Evolutionary conservation across 2,888 invertebrate species (phyloP).

Genomic region (Eupithecia dodoneata): DNA sequence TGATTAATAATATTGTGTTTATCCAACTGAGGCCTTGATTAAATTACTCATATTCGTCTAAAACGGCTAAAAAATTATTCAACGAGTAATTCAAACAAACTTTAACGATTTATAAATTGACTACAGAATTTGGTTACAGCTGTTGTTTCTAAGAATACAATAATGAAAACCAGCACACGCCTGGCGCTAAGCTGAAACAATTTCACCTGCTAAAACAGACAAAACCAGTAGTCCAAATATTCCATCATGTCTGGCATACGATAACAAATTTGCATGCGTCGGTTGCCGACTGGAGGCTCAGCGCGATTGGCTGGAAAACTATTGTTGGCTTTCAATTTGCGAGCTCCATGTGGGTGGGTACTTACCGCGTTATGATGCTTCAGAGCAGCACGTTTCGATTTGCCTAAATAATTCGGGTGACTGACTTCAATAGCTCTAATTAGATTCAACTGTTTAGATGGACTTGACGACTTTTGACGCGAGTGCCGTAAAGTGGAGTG

Average conservation of each 20-base stretch:
- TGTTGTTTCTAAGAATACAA: not conserved
- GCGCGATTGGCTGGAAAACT: conserved; percentile 12
- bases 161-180: not conserved
- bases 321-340: conserved; percentile 11
- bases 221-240: conserved; percentile 3
- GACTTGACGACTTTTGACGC: not conserved
- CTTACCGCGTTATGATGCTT: not conserved
- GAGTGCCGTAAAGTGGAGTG: not conserved
- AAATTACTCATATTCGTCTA: not conserved
- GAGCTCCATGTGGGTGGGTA: not conserved
- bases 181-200: not conserved
- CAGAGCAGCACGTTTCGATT: not conserved
- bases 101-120: too few relatives aligned
- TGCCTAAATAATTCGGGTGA: not conserved
- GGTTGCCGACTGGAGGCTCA: not conserved
- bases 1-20: too few relatives aligned
- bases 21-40: too few relatives aligned
- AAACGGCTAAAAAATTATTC: not conserved
- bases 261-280: conserved; percentile 14
- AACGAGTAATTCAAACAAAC: not conserved
- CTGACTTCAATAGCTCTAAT: not conserved
- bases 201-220: conserved; percentile 1
- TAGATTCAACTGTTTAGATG: not conserved
- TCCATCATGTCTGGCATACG: not conserved
- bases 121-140: too few relatives aligned